phyloP scores from a whole-genome alignment of 2,797 vertebrate genomes.

The Lepus townsendii region DNA sequence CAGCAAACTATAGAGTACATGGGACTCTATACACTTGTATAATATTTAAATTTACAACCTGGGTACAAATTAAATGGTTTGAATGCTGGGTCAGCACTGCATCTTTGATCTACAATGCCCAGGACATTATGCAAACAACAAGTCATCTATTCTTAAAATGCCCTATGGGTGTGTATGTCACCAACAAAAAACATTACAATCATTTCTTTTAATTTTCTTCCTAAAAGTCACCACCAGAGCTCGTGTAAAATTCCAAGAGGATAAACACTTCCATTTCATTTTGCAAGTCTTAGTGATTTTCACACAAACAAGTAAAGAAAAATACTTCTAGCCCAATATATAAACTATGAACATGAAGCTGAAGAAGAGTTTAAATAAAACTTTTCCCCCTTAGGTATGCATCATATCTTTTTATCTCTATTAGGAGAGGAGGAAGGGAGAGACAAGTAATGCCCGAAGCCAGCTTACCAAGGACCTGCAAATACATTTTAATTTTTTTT shows the following conservation, averaged over 20 bases:
- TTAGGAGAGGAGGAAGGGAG: not conserved
- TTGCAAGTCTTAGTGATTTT: not conserved
- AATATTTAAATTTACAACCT: conserved; percentile 59
- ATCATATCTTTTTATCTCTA: not conserved
- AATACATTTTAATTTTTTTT: not conserved
- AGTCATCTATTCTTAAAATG: conserved; percentile 13
- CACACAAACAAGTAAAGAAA: not conserved
- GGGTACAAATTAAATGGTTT: conserved; percentile 52
- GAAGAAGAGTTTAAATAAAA: not conserved
- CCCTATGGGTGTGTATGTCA: not conserved
- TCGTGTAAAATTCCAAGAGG: not conserved
- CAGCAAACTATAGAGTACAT: conserved; percentile 55
- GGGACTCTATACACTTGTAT: conserved; percentile 10
- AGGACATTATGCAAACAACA: conserved; percentile 40
- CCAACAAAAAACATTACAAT: not conserved
- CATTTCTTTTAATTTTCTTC: conserved; percentile 45
- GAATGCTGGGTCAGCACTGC: conserved; percentile 2
- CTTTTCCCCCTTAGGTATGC: not conserved
- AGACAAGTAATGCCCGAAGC: not conserved
- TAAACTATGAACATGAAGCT: not conserved
- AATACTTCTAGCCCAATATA: not conserved
- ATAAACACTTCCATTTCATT: not conserved
- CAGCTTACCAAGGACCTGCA: not conserved
- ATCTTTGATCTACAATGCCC: conserved; percentile 70
- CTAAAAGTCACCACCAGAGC: not conserved